Evolutionary conservation across 2,113 vertebrate genomes (phyloP), one percentile per base, ranked within the genome.

Genomic region (Noturus placidus): DNA sequence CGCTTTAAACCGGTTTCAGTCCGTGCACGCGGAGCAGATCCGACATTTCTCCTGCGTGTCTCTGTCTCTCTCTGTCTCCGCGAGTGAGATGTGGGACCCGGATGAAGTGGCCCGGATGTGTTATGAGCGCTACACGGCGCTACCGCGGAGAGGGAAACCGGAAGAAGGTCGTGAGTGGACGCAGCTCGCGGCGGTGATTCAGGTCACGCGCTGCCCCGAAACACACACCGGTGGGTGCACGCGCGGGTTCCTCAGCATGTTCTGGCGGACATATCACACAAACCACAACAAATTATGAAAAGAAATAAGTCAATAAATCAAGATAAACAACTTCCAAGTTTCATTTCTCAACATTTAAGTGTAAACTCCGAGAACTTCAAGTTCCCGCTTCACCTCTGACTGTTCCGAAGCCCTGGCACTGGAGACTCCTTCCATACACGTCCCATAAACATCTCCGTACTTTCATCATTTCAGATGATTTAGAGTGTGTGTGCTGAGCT

Each of bases 101-200:
- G 96, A 98, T 91, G 96, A 97, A 88, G 93, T 99, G 27, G 96
- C 97, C 0, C 83, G 59, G 0, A 79, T 98, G 5, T 98, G 97
- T 33, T 97, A 96, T 50, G 85, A 92, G 17, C 95, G 96, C 46
- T 99, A 97, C 77, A 72, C 50, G 2, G 91, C 85, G 77, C 95
- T 99, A 5, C 97, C 97, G 11, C 96, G 94, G 82, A 96, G 94
- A 87, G 98, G 97, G 57, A 98, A 97, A 83, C 98, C 98, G 0
- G 96, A 97, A 74, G 89, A 93, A 19, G 94, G 91, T 46, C 93
- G 96, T 72, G 97, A 98, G 90, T 99, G 98, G 97, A 99, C 96
- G 1, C 94, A 96, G 35, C 92, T 99, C 84, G 96, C 97, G 30
- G 96, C 97, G 0, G 93, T 98, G 59, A 89, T 99, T 33, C 92